Evolutionary conservation across 2,888 invertebrate genomes (phyloP).

Genomic region (Drosophila acutilabella): DNA sequence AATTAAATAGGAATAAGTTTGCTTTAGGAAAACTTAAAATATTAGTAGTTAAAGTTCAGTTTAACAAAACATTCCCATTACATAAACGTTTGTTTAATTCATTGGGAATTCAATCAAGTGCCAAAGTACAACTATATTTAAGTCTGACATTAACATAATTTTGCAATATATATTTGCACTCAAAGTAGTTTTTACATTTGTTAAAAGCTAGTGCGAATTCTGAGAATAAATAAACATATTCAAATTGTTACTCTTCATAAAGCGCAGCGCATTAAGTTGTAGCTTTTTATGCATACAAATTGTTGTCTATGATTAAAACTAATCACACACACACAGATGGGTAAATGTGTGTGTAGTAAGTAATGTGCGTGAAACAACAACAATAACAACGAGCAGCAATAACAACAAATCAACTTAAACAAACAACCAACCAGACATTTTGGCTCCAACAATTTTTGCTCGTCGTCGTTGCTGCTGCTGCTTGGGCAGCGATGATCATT

Average conservation of each 20-base stretch:
- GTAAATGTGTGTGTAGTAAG: constrained; percentile 3
- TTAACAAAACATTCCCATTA: too few relatives aligned
- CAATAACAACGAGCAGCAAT: constrained; percentile 39
- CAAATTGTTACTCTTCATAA: constrained; percentile 36
- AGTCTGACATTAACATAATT: constrained; percentile 7
- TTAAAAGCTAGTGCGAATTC: constrained; percentile 41
- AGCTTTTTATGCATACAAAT: constrained; percentile 63
- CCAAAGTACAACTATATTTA: neutral
- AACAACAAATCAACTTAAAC: constrained; percentile 71
- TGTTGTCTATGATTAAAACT: constrained; percentile 41
- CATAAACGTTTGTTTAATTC: neutral
- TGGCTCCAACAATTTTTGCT: constrained; percentile 74
- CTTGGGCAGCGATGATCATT: constrained; percentile 60
- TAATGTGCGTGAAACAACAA: constrained; percentile 52
- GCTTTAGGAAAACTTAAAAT: too few relatives aligned
- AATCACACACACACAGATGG: constrained; percentile 19
- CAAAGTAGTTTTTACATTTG: constrained; percentile 1
- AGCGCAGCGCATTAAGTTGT: constrained; percentile 48
- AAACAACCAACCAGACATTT: constrained; percentile 79
- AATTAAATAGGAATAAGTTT: too few relatives aligned
- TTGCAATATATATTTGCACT: constrained; percentile 6
- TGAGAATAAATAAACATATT: constrained; percentile 44
- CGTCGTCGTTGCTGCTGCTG: constrained; percentile 50
- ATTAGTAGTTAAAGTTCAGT: too few relatives aligned
- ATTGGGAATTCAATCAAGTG: neutral